Percentiles rank a stretch among this genome's conserved stretches.
Evolutionary conservation across 2,888 invertebrate species (phyloP).

Genomic region (Ganaspis brasiliensis): DNA sequence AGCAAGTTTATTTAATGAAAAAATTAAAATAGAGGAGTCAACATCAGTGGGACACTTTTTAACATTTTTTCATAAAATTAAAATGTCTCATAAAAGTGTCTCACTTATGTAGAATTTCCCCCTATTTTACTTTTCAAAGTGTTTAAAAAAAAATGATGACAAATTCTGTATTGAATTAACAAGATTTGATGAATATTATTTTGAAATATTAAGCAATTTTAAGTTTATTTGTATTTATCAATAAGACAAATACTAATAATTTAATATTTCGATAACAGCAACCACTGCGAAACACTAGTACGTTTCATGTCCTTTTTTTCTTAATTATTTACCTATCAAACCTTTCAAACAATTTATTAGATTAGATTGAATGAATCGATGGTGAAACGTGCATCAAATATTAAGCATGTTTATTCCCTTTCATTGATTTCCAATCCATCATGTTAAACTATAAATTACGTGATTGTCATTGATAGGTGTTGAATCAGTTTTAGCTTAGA

Average conservation of each 20-base stretch:
- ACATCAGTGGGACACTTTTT: no score
- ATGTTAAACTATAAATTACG: background rate
- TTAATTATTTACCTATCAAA: conserved; percentile 18
- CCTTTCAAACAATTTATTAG: conserved; percentile 14
- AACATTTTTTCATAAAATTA: no score
- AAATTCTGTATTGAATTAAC: no score
- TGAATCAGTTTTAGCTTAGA: conserved; percentile 17
- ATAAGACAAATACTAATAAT: conserved; percentile 32
- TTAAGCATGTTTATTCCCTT: conserved; percentile 25
- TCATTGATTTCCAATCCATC: conserved; percentile 15
- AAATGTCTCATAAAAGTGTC: no score
- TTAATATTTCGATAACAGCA: conserved; percentile 40
- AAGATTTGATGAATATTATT: no score
- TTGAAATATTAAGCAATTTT: no score
- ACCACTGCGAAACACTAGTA: conserved; percentile 38
- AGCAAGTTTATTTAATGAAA: no score
- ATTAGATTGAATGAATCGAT: conserved; percentile 40
- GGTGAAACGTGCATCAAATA: conserved; percentile 33
- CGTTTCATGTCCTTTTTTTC: conserved; percentile 34
- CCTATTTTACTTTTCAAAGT: no score
- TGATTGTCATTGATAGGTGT: conserved; percentile 26
- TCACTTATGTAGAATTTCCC: no score
- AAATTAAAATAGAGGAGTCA: no score
- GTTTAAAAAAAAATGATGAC: no score
- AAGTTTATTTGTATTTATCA: background rate